Evolutionary conservation across 2,113 vertebrate genomes (phyloP).

Genomic region (Cynoglossus semilaevis): DNA sequence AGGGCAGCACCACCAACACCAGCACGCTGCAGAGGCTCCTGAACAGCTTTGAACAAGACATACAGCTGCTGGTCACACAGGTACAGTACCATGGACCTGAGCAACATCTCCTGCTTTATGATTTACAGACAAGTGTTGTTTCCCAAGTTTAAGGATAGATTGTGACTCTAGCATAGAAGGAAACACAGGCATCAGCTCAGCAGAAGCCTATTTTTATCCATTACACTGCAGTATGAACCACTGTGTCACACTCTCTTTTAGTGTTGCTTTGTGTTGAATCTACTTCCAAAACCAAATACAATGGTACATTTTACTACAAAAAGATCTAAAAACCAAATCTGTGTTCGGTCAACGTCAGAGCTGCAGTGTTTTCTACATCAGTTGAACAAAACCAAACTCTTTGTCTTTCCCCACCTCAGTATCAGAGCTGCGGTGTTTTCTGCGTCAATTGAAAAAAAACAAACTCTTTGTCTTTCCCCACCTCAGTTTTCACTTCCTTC

Average conservation of each 20-base stretch:
- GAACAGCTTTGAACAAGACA: conserved; percentile 89
- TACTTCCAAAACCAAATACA: too few species aligned
- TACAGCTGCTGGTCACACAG: conserved; percentile 89
- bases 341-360: conserved; percentile 39
- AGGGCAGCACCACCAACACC: conserved; percentile 80
- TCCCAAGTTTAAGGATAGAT: too few species aligned
- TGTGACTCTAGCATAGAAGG: too few species aligned
- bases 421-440: conserved; percentile 36
- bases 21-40: conserved; percentile 85
- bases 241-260: too few species aligned
- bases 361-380: conserved; percentile 20
- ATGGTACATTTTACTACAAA: too few species aligned
- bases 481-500: not conserved
- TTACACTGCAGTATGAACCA: too few species aligned
- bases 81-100: conserved; percentile 59
- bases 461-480: conserved; percentile 8
- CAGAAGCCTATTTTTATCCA: too few species aligned
- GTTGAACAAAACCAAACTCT: conserved; percentile 9
- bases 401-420: conserved; percentile 22
- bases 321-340: too few species aligned
- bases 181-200: too few species aligned
- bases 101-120: not conserved
- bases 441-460: conserved; percentile 36
- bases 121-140: too few species aligned
- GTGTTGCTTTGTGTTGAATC: too few species aligned